Evolutionary conservation across 1,140 invertebrate species (phyloP).

Genomic region (Himalopsyche phryganea): DNA sequence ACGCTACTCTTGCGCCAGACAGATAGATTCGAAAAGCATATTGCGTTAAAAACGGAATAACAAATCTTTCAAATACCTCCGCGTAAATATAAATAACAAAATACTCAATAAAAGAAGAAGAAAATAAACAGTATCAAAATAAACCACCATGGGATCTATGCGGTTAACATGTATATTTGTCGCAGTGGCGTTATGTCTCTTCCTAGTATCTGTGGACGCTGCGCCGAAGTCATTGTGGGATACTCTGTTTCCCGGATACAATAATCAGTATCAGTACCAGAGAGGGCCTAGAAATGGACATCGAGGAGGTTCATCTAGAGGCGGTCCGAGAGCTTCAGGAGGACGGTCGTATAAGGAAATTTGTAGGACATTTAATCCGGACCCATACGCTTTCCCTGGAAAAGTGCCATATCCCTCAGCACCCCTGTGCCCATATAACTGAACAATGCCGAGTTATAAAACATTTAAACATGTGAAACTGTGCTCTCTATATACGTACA

Average conservation of each 20-base stretch:
- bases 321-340: conserved; percentile 37
- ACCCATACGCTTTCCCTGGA: conserved; percentile 35
- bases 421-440: conserved; percentile 26
- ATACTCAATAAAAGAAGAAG: no score
- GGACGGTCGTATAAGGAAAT: conserved; percentile 48
- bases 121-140: no score
- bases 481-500: no score
- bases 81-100: no score
- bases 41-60: no score
- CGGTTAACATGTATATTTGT: conserved; percentile 1
- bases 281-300: conserved; percentile 31
- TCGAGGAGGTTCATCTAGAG: conserved; percentile 33
- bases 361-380: conserved; percentile 46
- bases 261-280: conserved; percentile 14
- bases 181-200: conserved; percentile 1
- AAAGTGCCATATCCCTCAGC: conserved; percentile 26
- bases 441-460: no score
- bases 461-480: no score
- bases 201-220: conserved; percentile 2
- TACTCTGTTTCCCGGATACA: conserved; percentile 36
- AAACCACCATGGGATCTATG: conserved; percentile 1
- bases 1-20: no score
- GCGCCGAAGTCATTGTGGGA: conserved; percentile 37
- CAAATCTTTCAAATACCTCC: no score
- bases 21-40: no score